Evolutionary conservation across 1,140 invertebrate species (phyloP).

Genomic region (Lasaia peninsularis): DNA sequence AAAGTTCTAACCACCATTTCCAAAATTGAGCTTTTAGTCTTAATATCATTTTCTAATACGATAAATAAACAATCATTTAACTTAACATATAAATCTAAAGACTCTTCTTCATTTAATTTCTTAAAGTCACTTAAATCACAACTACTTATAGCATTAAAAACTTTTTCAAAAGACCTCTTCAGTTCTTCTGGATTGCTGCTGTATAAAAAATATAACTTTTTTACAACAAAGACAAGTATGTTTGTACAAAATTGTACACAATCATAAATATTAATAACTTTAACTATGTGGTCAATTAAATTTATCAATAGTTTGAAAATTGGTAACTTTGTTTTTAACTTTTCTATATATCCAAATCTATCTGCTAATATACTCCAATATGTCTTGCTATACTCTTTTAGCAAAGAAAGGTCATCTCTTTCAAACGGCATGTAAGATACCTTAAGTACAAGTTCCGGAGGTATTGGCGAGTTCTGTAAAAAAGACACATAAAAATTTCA

Average conservation of each 20-base stretch:
- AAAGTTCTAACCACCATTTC: constrained; percentile 29
- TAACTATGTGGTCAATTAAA: constrained; percentile 44
- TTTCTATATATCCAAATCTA: constrained; percentile 51
- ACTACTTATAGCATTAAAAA: constrained; percentile 38
- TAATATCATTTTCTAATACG: constrained; percentile 41
- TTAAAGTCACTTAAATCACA: constrained; percentile 40
- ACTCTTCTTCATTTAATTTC: constrained; percentile 33
- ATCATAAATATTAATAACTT: constrained; percentile 48
- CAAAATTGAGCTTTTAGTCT: constrained; percentile 36
- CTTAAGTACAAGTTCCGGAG: constrained; percentile 53
- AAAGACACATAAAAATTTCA: too few relatives aligned
- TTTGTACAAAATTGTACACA: constrained; percentile 42
- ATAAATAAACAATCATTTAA: constrained; percentile 52
- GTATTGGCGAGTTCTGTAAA: constrained; percentile 38
- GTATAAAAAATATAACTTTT: constrained; percentile 52
- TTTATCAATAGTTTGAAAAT: constrained; percentile 49
- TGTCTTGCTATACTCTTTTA: constrained; percentile 50
- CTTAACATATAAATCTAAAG: constrained; percentile 44
- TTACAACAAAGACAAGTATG: constrained; percentile 44
- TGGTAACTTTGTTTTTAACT: constrained; percentile 37
- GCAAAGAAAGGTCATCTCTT: constrained; percentile 29
- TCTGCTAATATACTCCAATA: constrained; percentile 58
- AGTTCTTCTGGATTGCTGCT: constrained; percentile 33
- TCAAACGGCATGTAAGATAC: constrained; percentile 63
- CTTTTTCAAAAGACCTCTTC: constrained; percentile 31